Conservation (phyloP, 2,113 vertebrate genomes). For the Gambusia holbrooki region DNA sequence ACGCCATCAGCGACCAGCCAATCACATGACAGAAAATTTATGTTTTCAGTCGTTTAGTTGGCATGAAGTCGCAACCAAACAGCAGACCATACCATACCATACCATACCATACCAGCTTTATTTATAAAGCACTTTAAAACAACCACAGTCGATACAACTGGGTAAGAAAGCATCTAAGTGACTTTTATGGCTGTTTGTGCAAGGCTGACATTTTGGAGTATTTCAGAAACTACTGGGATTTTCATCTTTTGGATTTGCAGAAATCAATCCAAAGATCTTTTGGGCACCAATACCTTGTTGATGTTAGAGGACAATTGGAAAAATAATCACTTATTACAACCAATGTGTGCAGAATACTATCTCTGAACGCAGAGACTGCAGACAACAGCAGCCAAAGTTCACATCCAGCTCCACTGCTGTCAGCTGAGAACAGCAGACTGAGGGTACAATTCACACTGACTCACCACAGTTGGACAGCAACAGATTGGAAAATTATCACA, state of each 20-base stretch:
- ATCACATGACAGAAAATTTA: neutral
- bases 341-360: no score
- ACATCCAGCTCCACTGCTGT: no score
- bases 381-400: no score
- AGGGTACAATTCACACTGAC: no score
- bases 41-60: neutral
- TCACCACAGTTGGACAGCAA: no score
- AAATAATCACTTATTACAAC: no score
- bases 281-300: neutral
- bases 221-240: neutral
- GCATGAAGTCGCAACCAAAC: neutral
- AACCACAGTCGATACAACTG: no score
- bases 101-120: no score
- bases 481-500: neutral
- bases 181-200: neutral
- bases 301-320: neutral
- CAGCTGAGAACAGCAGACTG: no score
- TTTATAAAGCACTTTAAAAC: no score
- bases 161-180: neutral
- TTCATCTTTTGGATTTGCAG: neutral
- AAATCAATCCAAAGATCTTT: neutral
- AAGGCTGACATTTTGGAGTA: neutral
- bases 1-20: neutral
- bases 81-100: no score
- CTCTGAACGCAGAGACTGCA: no score